Base-by-base conservation (phyloP, 2,888 invertebrate species). In the Tenodera sinensis region DNA sequence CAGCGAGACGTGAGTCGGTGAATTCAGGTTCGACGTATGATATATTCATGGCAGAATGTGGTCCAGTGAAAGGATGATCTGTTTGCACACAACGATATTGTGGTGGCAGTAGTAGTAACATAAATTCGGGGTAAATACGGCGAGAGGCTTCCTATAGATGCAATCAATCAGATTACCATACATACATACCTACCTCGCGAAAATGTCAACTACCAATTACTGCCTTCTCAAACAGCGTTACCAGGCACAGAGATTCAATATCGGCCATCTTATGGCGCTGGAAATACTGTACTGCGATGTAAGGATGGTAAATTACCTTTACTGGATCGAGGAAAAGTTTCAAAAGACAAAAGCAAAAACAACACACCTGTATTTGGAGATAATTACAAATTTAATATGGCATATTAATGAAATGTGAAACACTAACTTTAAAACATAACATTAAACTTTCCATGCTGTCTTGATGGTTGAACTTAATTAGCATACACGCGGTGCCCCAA, bases 151-250 rank as follows among this genome's bases (percentile, higher is more conserved):
- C 0, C 84, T 84, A 81, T 71, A 86, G 86, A 30, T 25, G 28
- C 81, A 81, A 85, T 85, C 85, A 85, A 86, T 86, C 86, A 30
- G 86, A 86, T 86, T 86, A 86, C n/a, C 54, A 71, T 71, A 20
- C 54, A 4, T 34, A 2, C 7, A 4, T 30, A 4, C n/a, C n/a
- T 30, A 8, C 25, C 8, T 71, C 54, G 27, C 54, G 28, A 86
- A 86, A 86, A 86, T 86, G 86, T 81, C 86, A 86, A 71, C 81
- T 86, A 20, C 71, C 86, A 86, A 81, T 30, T 86, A 81, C 25
- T 86, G 86, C 20, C 54, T 71, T 15, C 54, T 12, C 54, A 20
- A 71, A 71, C 20, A 20, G 20, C 4, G 54, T 54, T 54, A 15
- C 54, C 54, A 54, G n/a, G n/a, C n/a, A n/a, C 15, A 15, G 54